These are phyloP conservation scores for Athrips mouffetella DNA, from an alignment of 2,888 invertebrate species.

Conservation along the genomic window DNA sequence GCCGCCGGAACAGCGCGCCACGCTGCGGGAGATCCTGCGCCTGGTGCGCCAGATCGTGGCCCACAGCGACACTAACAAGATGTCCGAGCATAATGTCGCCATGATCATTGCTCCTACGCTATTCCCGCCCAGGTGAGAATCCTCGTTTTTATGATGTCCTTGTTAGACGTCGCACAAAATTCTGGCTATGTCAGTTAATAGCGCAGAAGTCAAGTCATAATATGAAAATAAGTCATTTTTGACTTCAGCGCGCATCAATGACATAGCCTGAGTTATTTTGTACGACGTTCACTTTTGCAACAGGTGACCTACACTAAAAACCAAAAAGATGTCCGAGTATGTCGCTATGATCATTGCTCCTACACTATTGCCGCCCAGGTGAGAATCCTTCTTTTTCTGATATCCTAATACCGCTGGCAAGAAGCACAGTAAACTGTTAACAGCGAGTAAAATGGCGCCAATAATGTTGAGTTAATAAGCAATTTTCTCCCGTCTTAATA, in stretches of 20 bases:
- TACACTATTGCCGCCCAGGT: slow-evolving; percentile 91
- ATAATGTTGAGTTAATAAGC: too few relatives aligned
- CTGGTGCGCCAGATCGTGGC: slow-evolving; percentile 87
- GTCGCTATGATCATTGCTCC: slow-evolving; percentile 97
- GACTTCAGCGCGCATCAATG: too few relatives aligned
- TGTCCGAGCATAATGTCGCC: slow-evolving; percentile 94
- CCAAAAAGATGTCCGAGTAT: slow-evolving; percentile 93
- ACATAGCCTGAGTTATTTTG: too few relatives aligned
- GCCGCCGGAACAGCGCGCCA: slow-evolving; percentile 90
- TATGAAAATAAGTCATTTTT: too few relatives aligned
- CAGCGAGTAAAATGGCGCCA: too few relatives aligned
- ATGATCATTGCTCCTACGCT: slow-evolving; percentile 98
- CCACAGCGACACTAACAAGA: slow-evolving; percentile 86
- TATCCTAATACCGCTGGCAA: too few relatives aligned
- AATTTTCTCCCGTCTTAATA: too few relatives aligned
- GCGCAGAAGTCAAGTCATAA: too few relatives aligned
- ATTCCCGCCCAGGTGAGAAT: slow-evolving; percentile 84
- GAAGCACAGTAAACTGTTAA: too few relatives aligned
- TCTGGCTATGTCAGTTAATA: background rate
- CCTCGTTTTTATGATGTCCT: background rate
- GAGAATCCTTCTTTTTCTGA: too few relatives aligned
- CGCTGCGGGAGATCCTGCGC: slow-evolving; percentile 86
- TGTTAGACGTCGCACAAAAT: background rate
- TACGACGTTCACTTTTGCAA: too few relatives aligned
- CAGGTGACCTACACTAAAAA: too few relatives aligned